Conservation (phyloP, 2,113 vertebrate species). For the Elephas maximus region DNA sequence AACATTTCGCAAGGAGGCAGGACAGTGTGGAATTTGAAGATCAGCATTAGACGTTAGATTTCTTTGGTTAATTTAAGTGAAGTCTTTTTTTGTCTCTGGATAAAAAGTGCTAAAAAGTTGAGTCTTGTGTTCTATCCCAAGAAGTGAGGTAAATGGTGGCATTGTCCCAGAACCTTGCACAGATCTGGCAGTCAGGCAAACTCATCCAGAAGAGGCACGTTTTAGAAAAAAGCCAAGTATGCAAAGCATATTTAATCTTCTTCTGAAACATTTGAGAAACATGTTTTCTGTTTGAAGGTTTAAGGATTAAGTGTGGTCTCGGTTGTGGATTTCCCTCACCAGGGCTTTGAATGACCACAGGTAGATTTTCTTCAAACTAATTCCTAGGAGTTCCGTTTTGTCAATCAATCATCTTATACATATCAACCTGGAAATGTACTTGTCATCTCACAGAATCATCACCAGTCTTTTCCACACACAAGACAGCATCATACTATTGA, state of each 20-base stretch:
- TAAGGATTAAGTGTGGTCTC: neutral
- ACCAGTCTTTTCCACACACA: neutral
- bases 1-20: neutral
- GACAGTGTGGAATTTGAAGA: conserved; percentile 6
- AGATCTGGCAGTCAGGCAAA: neutral
- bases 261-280: conserved; percentile 55
- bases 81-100: conserved; percentile 18
- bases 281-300: neutral
- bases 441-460: neutral
- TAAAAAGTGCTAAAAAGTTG: conserved; percentile 23
- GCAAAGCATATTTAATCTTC: neutral
- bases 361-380: conserved; percentile 38
- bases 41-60: neutral
- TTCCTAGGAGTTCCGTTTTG: conserved; percentile 29
- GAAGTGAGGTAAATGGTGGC: conserved; percentile 8
- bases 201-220: neutral
- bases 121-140: neutral
- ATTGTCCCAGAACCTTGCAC: neutral
- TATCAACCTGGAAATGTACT: conserved; percentile 11
- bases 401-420: conserved; percentile 19
- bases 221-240: conserved; percentile 10
- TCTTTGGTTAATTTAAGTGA: conserved; percentile 1
- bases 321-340: neutral
- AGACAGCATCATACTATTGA: neutral
- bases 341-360: neutral